Base-by-base conservation (phyloP, 2,113 vertebrate species). In the Otis tarda region DNA sequence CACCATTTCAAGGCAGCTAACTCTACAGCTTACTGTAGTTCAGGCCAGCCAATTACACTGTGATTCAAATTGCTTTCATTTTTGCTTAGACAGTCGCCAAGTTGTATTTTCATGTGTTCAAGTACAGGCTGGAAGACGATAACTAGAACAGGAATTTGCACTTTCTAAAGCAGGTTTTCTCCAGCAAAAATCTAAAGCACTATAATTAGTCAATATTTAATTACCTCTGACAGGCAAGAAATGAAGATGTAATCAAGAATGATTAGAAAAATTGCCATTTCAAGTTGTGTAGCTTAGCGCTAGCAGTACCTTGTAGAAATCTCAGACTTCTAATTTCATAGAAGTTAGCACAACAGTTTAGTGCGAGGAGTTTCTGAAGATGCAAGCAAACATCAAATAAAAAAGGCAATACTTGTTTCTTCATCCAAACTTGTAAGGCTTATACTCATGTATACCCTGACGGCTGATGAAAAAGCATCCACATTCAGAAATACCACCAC, bases 181-280 rank as follows among this genome's bases (percentile, higher is more conserved):
- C 87, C 92, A 94, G 85, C 85, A 95, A 95, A 95, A 96, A 80
- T 41, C 71, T 73, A 76, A 95, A 93, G 67, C 60, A 93, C 71
- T 86, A 70, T 86, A 93, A 89, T 95, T 89, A 94, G 63, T 59
- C 63, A 91, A 96, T 83, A 90, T 90, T 90, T 93, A 88, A 96
- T 96, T 97, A 96, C 33, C 35, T 60, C 52, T 61, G 59, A 61
- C n/a, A 92, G 52, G 43, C 47, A 90, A 94, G 82, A 91, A 90
- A 90, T 2, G 14, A 96, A 94, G 75, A 90, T 43, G 37, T 45
- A 96, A 96, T 96, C 95, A 95, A 86, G 82, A 93, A 95, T 59
- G 55, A 95, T 93, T 91, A 91, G 69, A 93, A 91, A 96, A 97
- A 93, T 45, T 76, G 53, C 56, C 91, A 33, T 59, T 93, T 88